Base-by-base conservation (phyloP, 2,797 vertebrate species). In the Gallinago solitaria region DNA sequence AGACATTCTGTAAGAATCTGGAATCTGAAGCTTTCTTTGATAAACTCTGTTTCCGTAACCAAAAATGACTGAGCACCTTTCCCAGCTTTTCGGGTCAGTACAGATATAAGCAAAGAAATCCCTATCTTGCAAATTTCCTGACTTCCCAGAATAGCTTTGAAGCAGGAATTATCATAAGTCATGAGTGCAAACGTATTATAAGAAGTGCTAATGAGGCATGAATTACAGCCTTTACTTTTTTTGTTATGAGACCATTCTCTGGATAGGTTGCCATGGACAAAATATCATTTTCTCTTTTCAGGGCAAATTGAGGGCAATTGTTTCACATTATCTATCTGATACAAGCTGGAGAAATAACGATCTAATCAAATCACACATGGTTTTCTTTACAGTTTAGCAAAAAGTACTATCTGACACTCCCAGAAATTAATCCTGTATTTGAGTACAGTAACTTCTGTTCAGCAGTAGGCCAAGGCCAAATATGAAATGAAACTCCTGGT, bases 301-400 rank as follows among this genome's bases (percentile, higher is more conserved):
- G 56, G 53, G 84, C 39, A 93, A 95, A 95, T 48, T 79, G 80
- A 87, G 95, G 43, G 75, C 70, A 65, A 92, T 95, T 93, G n/a
- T 74, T 96, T 93, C 61, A 75, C 37, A 91, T 89, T 85, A 65
- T 35, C 57, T 83, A 45, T 54, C 70, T 50, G 32, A 65, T 41
- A 86, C 60, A 75, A 88, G 45, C 23, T 78, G 48, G 20, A 47
- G 35, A 91, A 90, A 81, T 5, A 86, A 33, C 37, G 78, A 76
- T 32, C 39, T 85, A 92, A 92, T 48, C 67, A 93, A 83, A 93
- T 87, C 28, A 60, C 11, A 9, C 17, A 47, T n/a, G 67, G 81
- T 81, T 96, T 89, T 88, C 82, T 89, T 68, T 73, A 91, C 16
- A 75, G 83, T 78, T 93, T 89, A 95, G 87, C 73, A 87, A 56